phyloP scores from a whole-genome alignment of 2,888 invertebrate species.

The Lissonota sp. region DNA sequence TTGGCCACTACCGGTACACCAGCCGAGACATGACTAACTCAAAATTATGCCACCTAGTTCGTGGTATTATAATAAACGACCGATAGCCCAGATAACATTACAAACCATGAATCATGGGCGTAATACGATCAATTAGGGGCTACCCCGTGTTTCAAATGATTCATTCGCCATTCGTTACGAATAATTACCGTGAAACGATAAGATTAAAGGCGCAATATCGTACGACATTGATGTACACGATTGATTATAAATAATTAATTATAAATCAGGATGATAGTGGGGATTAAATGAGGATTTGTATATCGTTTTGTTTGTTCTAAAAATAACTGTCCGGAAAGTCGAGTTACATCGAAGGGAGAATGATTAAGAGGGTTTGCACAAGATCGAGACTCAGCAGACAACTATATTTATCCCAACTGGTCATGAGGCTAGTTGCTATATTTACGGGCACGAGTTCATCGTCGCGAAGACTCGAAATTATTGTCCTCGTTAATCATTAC shows the following conservation, averaged over 20 bases:
- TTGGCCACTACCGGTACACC: not conserved
- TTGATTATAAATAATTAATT: too few species aligned
- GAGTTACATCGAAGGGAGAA: not conserved
- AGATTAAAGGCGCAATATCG: too few species aligned
- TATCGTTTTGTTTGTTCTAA: too few species aligned
- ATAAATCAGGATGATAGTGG: too few species aligned
- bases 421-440: not conserved
- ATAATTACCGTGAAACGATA: too few species aligned
- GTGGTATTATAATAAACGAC: not conserved
- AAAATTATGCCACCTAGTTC: constrained; percentile 5
- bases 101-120: constrained; percentile 53
- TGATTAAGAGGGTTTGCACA: not conserved
- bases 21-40: constrained; percentile 24
- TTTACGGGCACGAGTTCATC: not conserved
- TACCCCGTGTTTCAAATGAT: constrained; percentile 44
- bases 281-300: too few species aligned
- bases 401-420: not conserved
- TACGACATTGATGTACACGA: too few species aligned
- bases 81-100: constrained; percentile 18
- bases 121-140: constrained; percentile 55
- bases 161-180: constrained; percentile 13
- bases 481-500: not conserved
- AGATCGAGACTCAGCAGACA: not conserved
- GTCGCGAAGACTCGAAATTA: constrained; percentile 22
- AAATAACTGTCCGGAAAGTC: too few species aligned